Evolutionary conservation across 2,797 vertebrate genomes (phyloP).

Genomic region (Scomberomorus guttatus): DNA sequence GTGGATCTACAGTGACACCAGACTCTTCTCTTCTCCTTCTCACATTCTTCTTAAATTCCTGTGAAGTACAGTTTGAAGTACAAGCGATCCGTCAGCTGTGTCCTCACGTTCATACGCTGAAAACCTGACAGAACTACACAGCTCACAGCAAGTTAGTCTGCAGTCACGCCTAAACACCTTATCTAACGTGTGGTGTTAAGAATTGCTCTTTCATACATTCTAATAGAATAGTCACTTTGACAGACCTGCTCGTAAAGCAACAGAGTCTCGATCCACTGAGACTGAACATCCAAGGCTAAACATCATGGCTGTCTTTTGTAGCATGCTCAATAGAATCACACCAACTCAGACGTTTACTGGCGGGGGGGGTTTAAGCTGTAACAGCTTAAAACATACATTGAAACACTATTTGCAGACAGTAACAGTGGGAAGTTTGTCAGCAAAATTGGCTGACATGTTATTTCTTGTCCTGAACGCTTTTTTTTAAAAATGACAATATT

Average conservation of each 20-base stretch:
- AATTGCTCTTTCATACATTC: constrained; percentile 63
- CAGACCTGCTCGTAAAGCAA: constrained; percentile 68
- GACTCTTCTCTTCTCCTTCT: constrained; percentile 3
- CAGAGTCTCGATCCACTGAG: constrained; percentile 56
- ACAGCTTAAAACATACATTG: constrained; percentile 14
- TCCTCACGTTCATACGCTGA: constrained; percentile 10
- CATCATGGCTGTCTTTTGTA: constrained; percentile 72
- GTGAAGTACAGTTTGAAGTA: too few relatives aligned
- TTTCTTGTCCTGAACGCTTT: constrained; percentile 1
- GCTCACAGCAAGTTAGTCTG: background rate
- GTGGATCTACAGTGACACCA: constrained; percentile 7
- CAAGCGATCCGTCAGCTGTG: constrained; percentile 1
- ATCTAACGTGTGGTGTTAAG: constrained; percentile 52
- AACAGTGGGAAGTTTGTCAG: constrained; percentile 4
- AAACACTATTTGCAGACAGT: constrained; percentile 10
- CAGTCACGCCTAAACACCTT: constrained; percentile 41
- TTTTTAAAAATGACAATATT: constrained; percentile 28
- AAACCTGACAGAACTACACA: background rate
- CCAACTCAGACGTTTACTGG: constrained; percentile 24
- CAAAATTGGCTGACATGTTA: background rate
- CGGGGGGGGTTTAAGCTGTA: constrained; percentile 8
- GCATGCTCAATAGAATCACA: constrained; percentile 59
- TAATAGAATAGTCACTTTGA: constrained; percentile 62
- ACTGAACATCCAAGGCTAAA: constrained; percentile 67
- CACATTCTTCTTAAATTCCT: background rate